Percentiles rank a stretch among this genome's conserved stretches.
Conservation (phyloP, 2,888 invertebrate species). For the Lochmaea capreae region DNA sequence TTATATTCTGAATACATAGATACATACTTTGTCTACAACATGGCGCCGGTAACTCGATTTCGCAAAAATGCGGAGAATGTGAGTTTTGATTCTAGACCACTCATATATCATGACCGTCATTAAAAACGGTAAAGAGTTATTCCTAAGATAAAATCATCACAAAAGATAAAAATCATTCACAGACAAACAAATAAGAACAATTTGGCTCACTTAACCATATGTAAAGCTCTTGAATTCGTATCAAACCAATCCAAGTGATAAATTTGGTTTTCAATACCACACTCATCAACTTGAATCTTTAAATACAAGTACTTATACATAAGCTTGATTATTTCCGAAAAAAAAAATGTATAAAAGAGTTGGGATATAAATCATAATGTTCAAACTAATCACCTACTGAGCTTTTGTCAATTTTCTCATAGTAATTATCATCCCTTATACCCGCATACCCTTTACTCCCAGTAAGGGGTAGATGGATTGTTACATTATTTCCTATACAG, state of each 20-base stretch:
- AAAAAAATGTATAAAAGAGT: slow-evolving; percentile 38
- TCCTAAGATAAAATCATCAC: background rate
- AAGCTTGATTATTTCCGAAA: slow-evolving; percentile 4
- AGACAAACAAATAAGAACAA: slow-evolving; percentile 1
- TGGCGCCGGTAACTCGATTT: too few relatives aligned
- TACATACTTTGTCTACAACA: too few relatives aligned
- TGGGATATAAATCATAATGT: slow-evolving; percentile 52
- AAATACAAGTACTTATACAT: slow-evolving; percentile 5
- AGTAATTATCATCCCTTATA: slow-evolving; percentile 52
- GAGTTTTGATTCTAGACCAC: too few relatives aligned
- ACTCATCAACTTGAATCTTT: slow-evolving; percentile 13
- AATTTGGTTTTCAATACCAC: slow-evolving; percentile 28
- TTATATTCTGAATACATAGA: too few relatives aligned
- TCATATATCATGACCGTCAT: too few relatives aligned
- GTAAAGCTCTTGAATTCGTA: slow-evolving; percentile 23
- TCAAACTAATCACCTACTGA: slow-evolving; percentile 52
- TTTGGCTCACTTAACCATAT: slow-evolving; percentile 15
- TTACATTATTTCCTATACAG: slow-evolving; percentile 14
- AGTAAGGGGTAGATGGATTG: slow-evolving; percentile 53
- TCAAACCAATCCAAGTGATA: slow-evolving; percentile 23
- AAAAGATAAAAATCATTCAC: background rate
- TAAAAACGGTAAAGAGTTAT: background rate
- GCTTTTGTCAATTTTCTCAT: slow-evolving; percentile 56
- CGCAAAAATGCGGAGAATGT: too few relatives aligned
- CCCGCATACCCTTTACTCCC: slow-evolving; percentile 52